Percentiles rank a stretch among this genome's conserved stretches.
These are phyloP conservation scores for Castor canadensis DNA, from an alignment of 2,113 vertebrate species.

Conservation along the genomic window DNA sequence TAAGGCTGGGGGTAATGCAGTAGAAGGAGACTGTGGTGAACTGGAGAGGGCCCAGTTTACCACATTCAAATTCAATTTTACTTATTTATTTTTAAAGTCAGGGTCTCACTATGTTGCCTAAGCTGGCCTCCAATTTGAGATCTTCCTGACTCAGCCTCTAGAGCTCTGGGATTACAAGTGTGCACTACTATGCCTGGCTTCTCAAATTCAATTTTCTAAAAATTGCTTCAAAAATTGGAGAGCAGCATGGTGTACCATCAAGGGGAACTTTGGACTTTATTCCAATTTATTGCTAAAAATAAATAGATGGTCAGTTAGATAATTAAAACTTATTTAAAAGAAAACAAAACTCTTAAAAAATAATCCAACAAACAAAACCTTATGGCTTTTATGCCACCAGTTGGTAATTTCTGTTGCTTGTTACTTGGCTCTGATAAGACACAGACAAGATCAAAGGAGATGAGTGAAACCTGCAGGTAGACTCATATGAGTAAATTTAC, in stretches of 20 bases:
- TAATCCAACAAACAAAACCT: background rate
- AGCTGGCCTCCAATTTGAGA: no score
- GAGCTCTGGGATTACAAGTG: no score
- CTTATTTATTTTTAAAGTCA: background rate
- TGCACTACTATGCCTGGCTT: no score
- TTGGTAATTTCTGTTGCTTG: background rate
- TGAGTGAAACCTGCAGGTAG: background rate
- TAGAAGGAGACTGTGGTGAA: background rate
- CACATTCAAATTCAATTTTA: background rate
- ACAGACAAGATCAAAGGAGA: background rate
- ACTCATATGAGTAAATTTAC: background rate
- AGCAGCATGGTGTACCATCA: background rate
- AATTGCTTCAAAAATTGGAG: background rate
- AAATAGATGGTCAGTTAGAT: background rate
- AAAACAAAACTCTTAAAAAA: no score
- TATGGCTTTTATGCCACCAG: background rate
- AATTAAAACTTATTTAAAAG: background rate
- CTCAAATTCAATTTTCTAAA: background rate
- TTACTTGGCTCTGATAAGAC: background rate
- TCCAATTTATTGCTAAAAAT: constrained; percentile 8
- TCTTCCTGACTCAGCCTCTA: no score
- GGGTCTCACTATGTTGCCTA: no score
- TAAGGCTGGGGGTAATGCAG: background rate
- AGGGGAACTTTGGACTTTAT: background rate
- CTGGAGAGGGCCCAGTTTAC: background rate